phyloP scores from a whole-genome alignment of 2,888 invertebrate genomes.

The Amblyteles armatorius region DNA sequence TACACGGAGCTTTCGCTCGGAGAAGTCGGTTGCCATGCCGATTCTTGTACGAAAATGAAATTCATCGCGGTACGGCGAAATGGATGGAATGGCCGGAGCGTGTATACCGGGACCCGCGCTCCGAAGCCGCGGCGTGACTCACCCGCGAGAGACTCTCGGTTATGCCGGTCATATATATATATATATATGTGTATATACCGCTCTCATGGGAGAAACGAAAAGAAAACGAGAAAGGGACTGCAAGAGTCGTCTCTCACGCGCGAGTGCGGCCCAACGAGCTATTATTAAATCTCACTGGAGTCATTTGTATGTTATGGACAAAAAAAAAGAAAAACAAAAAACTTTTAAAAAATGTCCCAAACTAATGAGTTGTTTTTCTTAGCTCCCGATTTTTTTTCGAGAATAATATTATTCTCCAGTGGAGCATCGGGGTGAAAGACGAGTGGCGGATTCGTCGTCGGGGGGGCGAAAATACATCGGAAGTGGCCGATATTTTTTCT shows the following conservation, averaged over 20 bases:
- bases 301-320: conserved; percentile 50
- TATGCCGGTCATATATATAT: conserved; percentile 58
- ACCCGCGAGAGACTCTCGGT: conserved; percentile 51
- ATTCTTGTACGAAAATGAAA: conserved; percentile 73
- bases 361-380: neutral
- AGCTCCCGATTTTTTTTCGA: neutral
- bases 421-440: too few species aligned
- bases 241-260: conserved; percentile 41
- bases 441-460: too few species aligned
- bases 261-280: conserved; percentile 53
- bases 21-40: conserved; percentile 63
- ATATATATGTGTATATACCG: conserved; percentile 40
- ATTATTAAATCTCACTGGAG: conserved; percentile 63
- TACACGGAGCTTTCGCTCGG: conserved; percentile 46
- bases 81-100: conserved; percentile 69
- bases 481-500: too few species aligned
- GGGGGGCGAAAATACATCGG: too few species aligned
- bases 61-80: conserved; percentile 70
- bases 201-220: conserved; percentile 44
- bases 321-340: neutral
- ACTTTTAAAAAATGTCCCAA: neutral
- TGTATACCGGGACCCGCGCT: conserved; percentile 13
- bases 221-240: conserved; percentile 12
- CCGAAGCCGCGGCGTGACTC: conserved; percentile 57
- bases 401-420: neutral